phyloP scores from a whole-genome alignment of 1,140 invertebrate genomes.

The Atopsyche davidsoni region DNA sequence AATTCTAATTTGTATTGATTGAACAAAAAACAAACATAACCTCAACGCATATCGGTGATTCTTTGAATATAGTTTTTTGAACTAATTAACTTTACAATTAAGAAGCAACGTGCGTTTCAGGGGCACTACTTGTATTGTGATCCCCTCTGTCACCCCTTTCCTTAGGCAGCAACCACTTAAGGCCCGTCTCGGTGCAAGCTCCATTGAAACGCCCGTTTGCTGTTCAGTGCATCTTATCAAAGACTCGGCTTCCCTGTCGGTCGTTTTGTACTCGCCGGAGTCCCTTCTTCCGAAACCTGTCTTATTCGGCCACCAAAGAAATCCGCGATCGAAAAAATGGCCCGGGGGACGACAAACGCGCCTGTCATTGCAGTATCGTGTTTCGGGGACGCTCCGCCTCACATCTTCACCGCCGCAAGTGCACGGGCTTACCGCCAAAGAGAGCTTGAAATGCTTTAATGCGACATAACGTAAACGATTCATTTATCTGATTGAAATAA shows the following conservation, averaged over 20 bases:
- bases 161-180: slow-evolving; percentile 26
- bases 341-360: not conserved
- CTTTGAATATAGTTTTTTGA: no score
- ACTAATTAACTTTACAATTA: no score
- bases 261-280: slow-evolving; percentile 8
- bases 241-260: no score
- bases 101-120: no score
- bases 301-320: not conserved
- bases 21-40: no score
- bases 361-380: not conserved
- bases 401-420: no score
- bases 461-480: slow-evolving; percentile 2
- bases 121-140: no score
- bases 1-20: no score
- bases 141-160: slow-evolving; percentile 11
- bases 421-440: no score
- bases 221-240: slow-evolving; percentile 28
- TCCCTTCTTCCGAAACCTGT: slow-evolving; percentile 1
- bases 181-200: slow-evolving; percentile 19
- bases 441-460: not conserved
- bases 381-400: no score
- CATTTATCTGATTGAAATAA: no score
- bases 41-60: no score
- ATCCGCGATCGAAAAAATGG: not conserved
- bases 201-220: slow-evolving; percentile 28